Conservation (phyloP, 2,888 invertebrate genomes). For the Lutraria lutraria region DNA sequence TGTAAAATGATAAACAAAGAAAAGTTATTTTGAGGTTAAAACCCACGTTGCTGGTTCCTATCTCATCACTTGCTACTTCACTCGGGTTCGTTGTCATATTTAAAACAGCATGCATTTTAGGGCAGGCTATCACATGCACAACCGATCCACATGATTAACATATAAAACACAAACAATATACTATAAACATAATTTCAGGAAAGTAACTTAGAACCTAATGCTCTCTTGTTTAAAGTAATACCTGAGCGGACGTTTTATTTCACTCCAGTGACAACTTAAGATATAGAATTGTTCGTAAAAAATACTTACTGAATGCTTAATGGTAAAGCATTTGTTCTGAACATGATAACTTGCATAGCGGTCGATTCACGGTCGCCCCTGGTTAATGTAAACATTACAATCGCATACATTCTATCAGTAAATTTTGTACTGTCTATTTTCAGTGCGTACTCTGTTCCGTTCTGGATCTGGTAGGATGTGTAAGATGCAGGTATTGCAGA, state of each 20-base stretch:
- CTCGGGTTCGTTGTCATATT: not conserved
- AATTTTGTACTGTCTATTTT: constrained; percentile 17
- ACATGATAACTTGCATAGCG: constrained; percentile 31
- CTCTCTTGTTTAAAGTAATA: too few species aligned
- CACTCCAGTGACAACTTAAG: too few species aligned
- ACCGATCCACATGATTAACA: not conserved
- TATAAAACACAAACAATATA: not conserved
- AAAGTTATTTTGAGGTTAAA: too few species aligned
- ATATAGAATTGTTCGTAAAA: too few species aligned
- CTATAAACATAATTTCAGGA: too few species aligned
- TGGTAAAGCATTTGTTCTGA: constrained; percentile 23
- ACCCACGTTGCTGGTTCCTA: too few species aligned
- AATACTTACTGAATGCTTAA: constrained; percentile 38
- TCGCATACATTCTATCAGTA: not conserved
- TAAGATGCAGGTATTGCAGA: not conserved
- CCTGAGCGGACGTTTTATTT: too few species aligned
- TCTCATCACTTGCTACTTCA: too few species aligned
- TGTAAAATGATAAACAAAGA: not conserved
- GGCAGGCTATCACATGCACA: too few species aligned
- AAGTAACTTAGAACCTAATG: too few species aligned
- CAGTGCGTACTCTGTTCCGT: constrained; percentile 28
- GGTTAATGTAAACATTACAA: constrained; percentile 31
- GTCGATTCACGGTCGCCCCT: constrained; percentile 32
- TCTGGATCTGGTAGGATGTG: not conserved
- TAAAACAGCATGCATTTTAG: not conserved